Evolutionary conservation across 2,113 vertebrate genomes (phyloP).

Genomic region (Mionectes macconnelli): DNA sequence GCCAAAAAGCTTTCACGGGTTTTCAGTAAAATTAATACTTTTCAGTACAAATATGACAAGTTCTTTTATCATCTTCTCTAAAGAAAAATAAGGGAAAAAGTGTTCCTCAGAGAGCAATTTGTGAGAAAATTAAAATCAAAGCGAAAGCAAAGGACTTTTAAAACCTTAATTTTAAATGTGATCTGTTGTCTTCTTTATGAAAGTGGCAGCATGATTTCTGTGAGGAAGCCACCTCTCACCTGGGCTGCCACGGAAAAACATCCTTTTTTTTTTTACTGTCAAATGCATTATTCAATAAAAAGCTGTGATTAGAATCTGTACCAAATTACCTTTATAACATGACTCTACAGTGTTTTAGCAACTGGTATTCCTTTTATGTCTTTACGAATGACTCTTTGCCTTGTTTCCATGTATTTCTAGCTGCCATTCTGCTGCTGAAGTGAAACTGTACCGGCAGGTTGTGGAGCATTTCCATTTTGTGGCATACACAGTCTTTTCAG

Average conservation of each 20-base stretch:
- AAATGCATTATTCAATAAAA: background rate
- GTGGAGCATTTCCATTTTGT: conserved; percentile 66
- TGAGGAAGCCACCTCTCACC: background rate
- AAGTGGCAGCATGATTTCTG: background rate
- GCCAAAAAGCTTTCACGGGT: background rate
- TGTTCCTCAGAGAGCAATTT: background rate
- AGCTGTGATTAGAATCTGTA: background rate
- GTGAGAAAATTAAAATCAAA: background rate
- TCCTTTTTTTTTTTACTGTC: background rate
- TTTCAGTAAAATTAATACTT: conserved; percentile 1
- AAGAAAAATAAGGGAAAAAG: background rate
- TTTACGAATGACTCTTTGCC: rapidly evolving
- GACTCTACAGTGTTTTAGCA: background rate
- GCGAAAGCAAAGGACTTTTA: background rate
- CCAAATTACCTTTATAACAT: background rate
- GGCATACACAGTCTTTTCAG: conserved; percentile 67
- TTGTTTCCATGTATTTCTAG: conserved; percentile 39
- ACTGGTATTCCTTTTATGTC: background rate
- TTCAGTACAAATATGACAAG: background rate
- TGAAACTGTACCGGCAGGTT: background rate
- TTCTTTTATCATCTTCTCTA: background rate
- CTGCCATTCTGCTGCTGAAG: background rate
- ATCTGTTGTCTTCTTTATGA: background rate
- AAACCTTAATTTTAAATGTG: background rate
- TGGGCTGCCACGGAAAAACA: background rate